phyloP scores from a whole-genome alignment of 2,888 invertebrate species.

The Cantharis lateralis region DNA sequence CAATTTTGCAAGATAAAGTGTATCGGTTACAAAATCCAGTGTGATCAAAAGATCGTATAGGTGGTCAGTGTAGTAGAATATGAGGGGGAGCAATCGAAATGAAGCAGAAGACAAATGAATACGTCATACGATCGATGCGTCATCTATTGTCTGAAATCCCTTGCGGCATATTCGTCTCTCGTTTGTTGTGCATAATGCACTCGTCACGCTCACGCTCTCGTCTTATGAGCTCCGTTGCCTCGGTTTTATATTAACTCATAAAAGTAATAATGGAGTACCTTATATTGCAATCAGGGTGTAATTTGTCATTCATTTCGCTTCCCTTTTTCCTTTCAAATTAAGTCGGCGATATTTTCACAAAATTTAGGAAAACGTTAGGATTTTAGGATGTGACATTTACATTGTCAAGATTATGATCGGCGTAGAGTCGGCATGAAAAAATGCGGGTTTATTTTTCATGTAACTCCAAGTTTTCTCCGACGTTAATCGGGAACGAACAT shows the following conservation, averaged over 20 bases:
- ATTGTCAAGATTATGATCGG: not conserved
- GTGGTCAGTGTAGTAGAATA: conserved; percentile 17
- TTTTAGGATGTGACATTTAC: not conserved
- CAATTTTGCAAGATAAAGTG: conserved; percentile 29
- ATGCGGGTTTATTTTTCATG: not conserved
- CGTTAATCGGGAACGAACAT: conserved; percentile 45
- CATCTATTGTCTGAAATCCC: conserved; percentile 50
- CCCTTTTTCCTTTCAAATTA: not conserved
- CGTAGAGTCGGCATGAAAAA: not conserved
- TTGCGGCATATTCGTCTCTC: conserved; percentile 43
- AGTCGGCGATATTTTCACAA: not conserved
- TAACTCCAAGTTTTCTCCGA: not conserved
- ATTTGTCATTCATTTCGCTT: not conserved
- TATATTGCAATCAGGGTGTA: not conserved
- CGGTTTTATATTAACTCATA: conserved; percentile 24
- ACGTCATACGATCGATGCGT: conserved; percentile 52
- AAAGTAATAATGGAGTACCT: conserved; percentile 19
- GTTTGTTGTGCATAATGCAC: conserved; percentile 37
- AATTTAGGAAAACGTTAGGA: not conserved
- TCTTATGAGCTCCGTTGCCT: conserved; percentile 14
- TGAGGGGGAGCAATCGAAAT: conserved; percentile 35
- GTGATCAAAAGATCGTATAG: conserved; percentile 33
- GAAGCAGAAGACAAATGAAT: conserved; percentile 53
- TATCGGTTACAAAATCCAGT: conserved; percentile 34
- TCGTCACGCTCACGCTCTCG: conserved; percentile 28